Base-by-base conservation (phyloP, 2,888 invertebrate species). In the Coelinius sp. region DNA sequence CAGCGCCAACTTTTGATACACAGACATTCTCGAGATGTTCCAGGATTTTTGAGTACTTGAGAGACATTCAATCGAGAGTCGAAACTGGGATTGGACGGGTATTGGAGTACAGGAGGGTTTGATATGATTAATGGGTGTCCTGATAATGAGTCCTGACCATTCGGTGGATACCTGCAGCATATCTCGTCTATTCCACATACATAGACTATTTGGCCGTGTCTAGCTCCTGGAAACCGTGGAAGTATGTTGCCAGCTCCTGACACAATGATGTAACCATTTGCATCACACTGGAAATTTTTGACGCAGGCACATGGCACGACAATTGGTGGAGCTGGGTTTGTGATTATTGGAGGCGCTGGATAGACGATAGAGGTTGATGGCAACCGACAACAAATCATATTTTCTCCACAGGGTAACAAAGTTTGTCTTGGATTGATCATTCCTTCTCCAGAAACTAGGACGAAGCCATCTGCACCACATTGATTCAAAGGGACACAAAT, bases 161-260 rank as follows among this genome's bases (percentile, higher is more conserved):
- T 93, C 0, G 92, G 90, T 0, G 92, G 90, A 81, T 95, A 94
- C 65, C 91, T 91, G 38, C 94, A 94, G 0, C 87, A 86, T 2
- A 81, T 77, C 20, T 80, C 78, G 68, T 75, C 14, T 0, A 41
- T 56, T 1, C 35, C 70, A 38, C 83, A 83, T 0, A 53, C 62
- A 17, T 53, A 24, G 1, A 14, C 73, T 0, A 73, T 68, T 66
- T 77, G 79, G 3, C 76, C 75, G 52, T 80, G 78, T 17, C 80
- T 76, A 10, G 75, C 76, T 20, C 77, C 70, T 4, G 80, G 78
- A 10, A 82, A 76, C 17, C 85, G 70, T 0, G 87, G 85, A 67
- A 84, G 82, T 25, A 84, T 80, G 6, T 71, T 72, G 0, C 79
- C 78, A 0, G 76, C 76, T 1, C 81, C 77, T 8, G 76, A 70